These are phyloP conservation scores for Crioceris asparagi DNA, from an alignment of 2,888 invertebrate genomes.

Conservation along the genomic window DNA sequence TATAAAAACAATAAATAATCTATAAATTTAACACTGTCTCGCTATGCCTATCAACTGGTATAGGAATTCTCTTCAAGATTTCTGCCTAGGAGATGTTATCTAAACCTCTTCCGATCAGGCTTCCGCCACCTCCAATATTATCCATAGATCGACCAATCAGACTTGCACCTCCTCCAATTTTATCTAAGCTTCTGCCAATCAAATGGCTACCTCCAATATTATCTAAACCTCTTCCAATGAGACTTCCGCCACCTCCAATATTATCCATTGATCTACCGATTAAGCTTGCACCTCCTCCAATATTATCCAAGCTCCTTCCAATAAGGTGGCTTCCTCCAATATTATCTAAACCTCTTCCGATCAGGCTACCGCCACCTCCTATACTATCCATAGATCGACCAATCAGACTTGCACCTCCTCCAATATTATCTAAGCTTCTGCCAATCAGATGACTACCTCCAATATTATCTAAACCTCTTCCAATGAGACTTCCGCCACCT, in stretches of 20 bases:
- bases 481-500: not conserved
- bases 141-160: slow-evolving; percentile 5
- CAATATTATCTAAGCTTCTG: slow-evolving; percentile 1
- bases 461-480: not conserved
- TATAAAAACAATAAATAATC: too few relatives aligned
- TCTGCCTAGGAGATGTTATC: too few relatives aligned
- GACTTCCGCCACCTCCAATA: not conserved
- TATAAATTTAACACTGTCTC: too few relatives aligned
- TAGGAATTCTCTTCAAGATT: too few relatives aligned
- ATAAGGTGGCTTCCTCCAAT: slow-evolving; percentile 1
- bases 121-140: slow-evolving; percentile 4
- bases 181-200: slow-evolving; percentile 3
- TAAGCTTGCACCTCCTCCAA: slow-evolving; percentile 1
- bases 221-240: slow-evolving; percentile 4
- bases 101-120: slow-evolving; percentile 2
- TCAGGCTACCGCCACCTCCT: not conserved
- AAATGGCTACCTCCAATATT: slow-evolving; percentile 4
- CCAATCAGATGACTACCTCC: not conserved
- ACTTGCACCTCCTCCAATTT: slow-evolving; percentile 3
- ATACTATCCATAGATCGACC: slow-evolving; percentile 3
- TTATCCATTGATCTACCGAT: slow-evolving; percentile 5
- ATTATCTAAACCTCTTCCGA: slow-evolving; percentile 1
- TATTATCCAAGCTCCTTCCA: slow-evolving; percentile 3
- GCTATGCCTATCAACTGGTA: too few relatives aligned
- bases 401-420: not conserved